Base-by-base conservation (phyloP, 2,888 invertebrate species). In the Microctonus aethiopoides region DNA sequence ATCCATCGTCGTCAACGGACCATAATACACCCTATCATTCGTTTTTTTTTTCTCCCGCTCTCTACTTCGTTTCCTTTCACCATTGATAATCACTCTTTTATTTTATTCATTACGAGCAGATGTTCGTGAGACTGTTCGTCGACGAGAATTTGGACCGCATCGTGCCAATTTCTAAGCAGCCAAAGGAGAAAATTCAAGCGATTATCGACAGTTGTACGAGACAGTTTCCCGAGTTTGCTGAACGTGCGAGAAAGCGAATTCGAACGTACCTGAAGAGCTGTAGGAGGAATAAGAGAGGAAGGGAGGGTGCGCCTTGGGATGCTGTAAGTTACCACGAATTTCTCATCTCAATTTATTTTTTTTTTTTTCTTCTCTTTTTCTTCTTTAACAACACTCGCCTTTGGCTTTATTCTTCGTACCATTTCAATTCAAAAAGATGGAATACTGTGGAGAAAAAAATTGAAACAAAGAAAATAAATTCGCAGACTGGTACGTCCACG, bases 161-260 rank as follows among this genome's bases (percentile, higher is more conserved):
- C 90, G 96, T 98, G 70, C 98, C 98, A 70, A 98, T 98, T 83
- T 97, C 97, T 65, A 97, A 98, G 85, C 98, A 98, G 88, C 98
- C 98, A 9, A 98, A 98, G 86, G 98, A 98, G 87, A 98, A 98
- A 89, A 96, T 98, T 78, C 97, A 98, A 85, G 98, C 97, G 22
- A 98, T 98, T 85, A 96, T 98, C 75, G 98, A 98, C 87, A 97
- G 97, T 22, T 98, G 98, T 88, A 95, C 97, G 74, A 90, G 98
- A 79, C 98, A 98, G 89, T 98, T 98, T 85, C 97, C 98, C 71
- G 98, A 98, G 88, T 97, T 97, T 83, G 96, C 96, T 71, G 97
- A 97, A 85, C 91, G 98, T 71, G 96, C 98, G 71, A 91, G 98
- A 77, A 98, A 98, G 88, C 90, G 98, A 76, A 97, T 98, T 84